These are phyloP conservation scores for Lepidurus couesii DNA, from an alignment of 1,140 invertebrate genomes.

Conservation along the genomic window DNA sequence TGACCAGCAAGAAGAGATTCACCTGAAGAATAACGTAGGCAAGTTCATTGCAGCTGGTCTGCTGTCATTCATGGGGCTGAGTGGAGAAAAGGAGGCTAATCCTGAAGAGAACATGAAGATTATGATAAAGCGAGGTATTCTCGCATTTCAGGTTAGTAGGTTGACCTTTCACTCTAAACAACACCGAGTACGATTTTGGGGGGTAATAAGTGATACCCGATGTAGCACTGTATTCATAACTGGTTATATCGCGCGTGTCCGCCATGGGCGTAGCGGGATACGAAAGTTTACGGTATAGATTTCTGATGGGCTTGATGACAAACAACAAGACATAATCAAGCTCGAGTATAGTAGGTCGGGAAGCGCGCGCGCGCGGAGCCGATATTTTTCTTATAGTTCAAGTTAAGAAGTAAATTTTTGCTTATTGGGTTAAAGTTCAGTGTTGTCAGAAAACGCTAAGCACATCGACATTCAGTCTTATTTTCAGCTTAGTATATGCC, in stretches of 20 bases:
- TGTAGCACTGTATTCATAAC: too few species aligned
- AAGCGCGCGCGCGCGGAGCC: too few species aligned
- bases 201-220: too few species aligned
- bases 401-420: too few species aligned
- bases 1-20: not conserved
- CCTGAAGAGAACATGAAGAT: conserved; percentile 62
- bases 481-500: conserved; percentile 28
- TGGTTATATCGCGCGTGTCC: too few species aligned
- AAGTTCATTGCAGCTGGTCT: conserved; percentile 38
- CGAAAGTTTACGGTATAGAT: too few species aligned
- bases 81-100: conserved; percentile 48
- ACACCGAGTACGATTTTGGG: too few species aligned
- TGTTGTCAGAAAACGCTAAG: not conserved
- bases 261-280: too few species aligned
- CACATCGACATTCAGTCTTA: not conserved
- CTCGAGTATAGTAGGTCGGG: too few species aligned
- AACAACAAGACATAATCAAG: too few species aligned
- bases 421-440: not conserved
- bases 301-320: too few species aligned
- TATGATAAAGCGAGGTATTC: conserved; percentile 61
- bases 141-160: conserved; percentile 33
- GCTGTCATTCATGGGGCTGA: conserved; percentile 42
- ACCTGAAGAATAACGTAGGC: not conserved
- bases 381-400: too few species aligned
- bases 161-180: not conserved